Base-by-base conservation (phyloP, 1,140 invertebrate species). In the Drosophila guanche region DNA sequence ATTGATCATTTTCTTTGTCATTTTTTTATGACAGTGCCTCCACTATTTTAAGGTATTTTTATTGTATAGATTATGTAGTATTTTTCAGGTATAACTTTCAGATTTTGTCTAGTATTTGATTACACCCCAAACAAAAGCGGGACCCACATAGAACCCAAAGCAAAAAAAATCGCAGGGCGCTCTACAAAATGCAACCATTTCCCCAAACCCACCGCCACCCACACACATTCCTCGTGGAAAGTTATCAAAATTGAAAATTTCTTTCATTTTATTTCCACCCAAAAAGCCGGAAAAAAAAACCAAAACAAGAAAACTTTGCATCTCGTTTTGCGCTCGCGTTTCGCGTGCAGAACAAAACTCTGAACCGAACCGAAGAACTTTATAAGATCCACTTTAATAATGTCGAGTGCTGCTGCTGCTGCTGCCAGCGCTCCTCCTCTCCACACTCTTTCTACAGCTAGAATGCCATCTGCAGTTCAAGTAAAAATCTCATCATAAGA, bases 341-440 rank as follows among this genome's bases (percentile, higher is more conserved):
- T 37, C 54, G 6, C 50, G 16, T 55, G 56, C 72, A 66, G 65
- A 72, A 37, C 33, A 12, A 10, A 37, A 37, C 57, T 78, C 16
- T 59, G 65, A 72, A 37, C 33, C 4, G 33, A 37, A 37, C 57
- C 76, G 63, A 76, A 76, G 63, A 88, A 88, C 70, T 88, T 86
- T 79, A 79, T 88, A 83, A 79, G 83, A 88, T 65, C 75, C 77
- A 79, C 83, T 88, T 88, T 88, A 88, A 88, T 88, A 88, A 83
- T 83, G 78, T 88, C 78, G 83, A 88, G 83, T 88, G 78, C 81
- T 80, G 86, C 77, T 88, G 78, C 81, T 80, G 86, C 77, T 88
- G 81, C 48, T 71, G 57, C 58, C 53, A 73, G 40, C 27, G 37
- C 67, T 45, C 20, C 43, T 29, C 23, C 6, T 27, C 6, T 1